Conservation (phyloP, 2,797 vertebrate genomes). For the Molothrus ater region DNA sequence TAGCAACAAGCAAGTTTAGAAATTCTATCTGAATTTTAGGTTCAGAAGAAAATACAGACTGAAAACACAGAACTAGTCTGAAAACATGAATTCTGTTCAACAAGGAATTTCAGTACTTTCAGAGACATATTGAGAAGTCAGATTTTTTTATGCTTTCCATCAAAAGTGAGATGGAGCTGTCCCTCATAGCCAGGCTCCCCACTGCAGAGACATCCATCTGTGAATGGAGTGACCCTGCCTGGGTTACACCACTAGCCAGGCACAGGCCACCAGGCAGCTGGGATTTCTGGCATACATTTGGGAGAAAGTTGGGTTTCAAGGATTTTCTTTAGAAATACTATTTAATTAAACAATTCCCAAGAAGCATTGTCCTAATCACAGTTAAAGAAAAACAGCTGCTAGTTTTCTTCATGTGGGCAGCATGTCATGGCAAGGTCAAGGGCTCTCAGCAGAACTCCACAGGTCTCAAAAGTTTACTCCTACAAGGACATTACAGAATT, state of each 20-base stretch:
- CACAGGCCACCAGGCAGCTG: not conserved
- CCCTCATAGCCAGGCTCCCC: not conserved
- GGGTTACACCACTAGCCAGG: not conserved
- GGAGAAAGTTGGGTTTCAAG: not conserved
- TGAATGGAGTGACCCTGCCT: rapidly evolving
- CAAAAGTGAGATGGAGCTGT: not conserved
- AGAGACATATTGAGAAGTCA: not conserved
- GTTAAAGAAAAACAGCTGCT: not conserved
- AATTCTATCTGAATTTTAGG: not conserved
- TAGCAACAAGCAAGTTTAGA: not conserved
- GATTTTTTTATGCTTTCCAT: not conserved
- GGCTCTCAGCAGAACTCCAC: not conserved
- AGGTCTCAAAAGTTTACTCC: not conserved
- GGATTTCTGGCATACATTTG: rapidly evolving
- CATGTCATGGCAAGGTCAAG: not conserved
- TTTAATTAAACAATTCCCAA: not conserved
- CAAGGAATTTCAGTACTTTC: not conserved
- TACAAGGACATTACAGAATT: not conserved
- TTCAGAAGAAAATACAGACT: not conserved
- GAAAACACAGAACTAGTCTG: not conserved
- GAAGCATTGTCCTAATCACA: not conserved
- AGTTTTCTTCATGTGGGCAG: not conserved
- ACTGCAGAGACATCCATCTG: not conserved
- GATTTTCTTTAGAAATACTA: not conserved
- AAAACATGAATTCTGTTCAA: not conserved